These are phyloP conservation scores for Centroberyx gerrardi DNA, from an alignment of 2,797 vertebrate species.

Conservation along the genomic window DNA sequence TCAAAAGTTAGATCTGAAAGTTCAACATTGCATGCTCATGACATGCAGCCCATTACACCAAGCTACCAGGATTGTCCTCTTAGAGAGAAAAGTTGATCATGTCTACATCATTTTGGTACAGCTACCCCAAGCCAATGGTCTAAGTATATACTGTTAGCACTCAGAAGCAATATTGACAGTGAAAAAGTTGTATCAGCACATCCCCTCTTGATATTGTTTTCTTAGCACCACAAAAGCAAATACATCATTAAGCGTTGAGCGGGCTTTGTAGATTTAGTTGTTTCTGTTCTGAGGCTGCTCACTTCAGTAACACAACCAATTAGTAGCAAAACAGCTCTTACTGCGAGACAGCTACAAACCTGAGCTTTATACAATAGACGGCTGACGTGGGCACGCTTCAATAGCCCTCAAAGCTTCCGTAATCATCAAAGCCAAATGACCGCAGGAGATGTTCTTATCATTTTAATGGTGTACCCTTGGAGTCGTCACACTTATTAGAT, in stretches of 20 bases:
- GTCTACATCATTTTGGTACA: neutral
- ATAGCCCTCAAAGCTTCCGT: constrained; percentile 24
- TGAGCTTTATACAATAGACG: constrained; percentile 14
- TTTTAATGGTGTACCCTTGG: constrained; percentile 16
- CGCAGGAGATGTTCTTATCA: constrained; percentile 39
- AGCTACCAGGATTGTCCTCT: neutral
- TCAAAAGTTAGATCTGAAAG: neutral
- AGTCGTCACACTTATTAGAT: constrained; percentile 16
- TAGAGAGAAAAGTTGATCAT: neutral
- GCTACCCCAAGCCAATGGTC: neutral
- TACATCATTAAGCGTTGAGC: constrained; percentile 19
- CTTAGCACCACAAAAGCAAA: constrained; percentile 39
- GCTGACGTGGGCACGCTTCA: constrained; percentile 37
- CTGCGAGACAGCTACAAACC: constrained; percentile 17
- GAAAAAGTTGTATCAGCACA: neutral
- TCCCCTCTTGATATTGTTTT: neutral
- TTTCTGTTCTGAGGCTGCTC: constrained; percentile 32
- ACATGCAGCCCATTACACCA: no score
- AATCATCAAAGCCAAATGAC: constrained; percentile 45
- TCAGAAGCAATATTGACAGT: neutral
- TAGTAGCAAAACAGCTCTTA: constrained; percentile 36
- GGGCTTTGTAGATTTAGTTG: constrained; percentile 20
- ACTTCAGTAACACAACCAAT: constrained; percentile 49
- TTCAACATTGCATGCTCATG: no score
- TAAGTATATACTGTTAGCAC: neutral